Conservation (phyloP, 2,113 vertebrate species). For the Pardalotus punctatus region DNA sequence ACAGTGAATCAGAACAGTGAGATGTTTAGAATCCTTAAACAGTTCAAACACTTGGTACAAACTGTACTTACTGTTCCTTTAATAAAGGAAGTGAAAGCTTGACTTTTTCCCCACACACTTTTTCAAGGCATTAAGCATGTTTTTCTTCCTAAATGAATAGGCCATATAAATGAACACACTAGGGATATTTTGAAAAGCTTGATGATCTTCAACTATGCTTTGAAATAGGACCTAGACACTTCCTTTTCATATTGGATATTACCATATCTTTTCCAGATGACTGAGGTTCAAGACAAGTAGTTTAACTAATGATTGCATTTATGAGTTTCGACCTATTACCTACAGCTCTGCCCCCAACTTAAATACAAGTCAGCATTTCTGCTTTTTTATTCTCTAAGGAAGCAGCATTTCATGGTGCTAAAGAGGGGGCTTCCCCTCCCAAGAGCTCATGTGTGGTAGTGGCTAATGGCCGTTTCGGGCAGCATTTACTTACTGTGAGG, state of each 20-base stretch:
- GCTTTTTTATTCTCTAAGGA: neutral
- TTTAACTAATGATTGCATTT: neutral
- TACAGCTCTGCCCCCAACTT: neutral
- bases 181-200: neutral
- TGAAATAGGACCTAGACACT: neutral
- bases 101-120: neutral
- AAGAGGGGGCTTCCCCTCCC: neutral
- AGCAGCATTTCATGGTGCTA: neutral
- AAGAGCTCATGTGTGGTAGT: accelerated
- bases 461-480: neutral
- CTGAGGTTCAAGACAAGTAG: neutral
- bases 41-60: neutral
- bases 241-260: neutral
- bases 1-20: neutral
- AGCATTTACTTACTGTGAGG: neutral
- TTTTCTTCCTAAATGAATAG: neutral
- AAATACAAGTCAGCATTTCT: neutral
- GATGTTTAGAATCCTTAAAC: neutral
- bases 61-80: neutral
- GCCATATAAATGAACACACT: neutral
- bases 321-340: neutral
- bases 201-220: neutral
- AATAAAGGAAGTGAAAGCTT: neutral
- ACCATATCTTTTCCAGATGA: neutral
- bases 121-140: neutral